These are phyloP conservation scores for Zoanthus sociatus DNA, from an alignment of 92 coral and sea anemone species.

Conservation along the genomic window DNA sequence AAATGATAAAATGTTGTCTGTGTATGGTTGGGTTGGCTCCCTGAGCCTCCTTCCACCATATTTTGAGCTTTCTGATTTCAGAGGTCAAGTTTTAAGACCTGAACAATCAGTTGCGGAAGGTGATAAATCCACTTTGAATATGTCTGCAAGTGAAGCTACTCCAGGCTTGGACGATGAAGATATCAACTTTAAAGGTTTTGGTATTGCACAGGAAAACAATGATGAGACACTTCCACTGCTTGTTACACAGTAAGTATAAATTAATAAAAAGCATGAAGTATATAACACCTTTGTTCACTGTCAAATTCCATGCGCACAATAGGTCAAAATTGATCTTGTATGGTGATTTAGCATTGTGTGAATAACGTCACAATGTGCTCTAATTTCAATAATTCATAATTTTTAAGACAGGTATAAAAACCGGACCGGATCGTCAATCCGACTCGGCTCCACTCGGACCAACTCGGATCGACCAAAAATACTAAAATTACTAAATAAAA, in stretches of 20 bases:
- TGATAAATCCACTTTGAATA: slow-evolving; percentile 52
- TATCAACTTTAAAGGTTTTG: slow-evolving; percentile 63
- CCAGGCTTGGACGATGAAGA: slow-evolving; percentile 66
- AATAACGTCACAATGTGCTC: too few relatives aligned
- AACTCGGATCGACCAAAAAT: too few relatives aligned
- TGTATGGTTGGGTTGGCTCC: slow-evolving; percentile 76
- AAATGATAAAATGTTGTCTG: slow-evolving; percentile 52
- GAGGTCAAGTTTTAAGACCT: slow-evolving; percentile 56
- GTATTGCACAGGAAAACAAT: slow-evolving; percentile 51
- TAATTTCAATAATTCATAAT: too few relatives aligned
- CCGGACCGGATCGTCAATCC: too few relatives aligned
- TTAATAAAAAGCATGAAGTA: neutral
- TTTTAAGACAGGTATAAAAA: too few relatives aligned
- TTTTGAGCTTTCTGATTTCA: slow-evolving; percentile 58
- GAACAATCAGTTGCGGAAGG: slow-evolving; percentile 56
- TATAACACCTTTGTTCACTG: too few relatives aligned
- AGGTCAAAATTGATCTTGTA: too few relatives aligned
- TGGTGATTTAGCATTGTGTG: too few relatives aligned
- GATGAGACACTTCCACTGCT: slow-evolving; percentile 52
- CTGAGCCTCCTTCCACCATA: slow-evolving; percentile 57
- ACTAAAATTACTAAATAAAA: too few relatives aligned
- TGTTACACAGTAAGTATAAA: slow-evolving; percentile 20
- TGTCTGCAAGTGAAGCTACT: slow-evolving; percentile 58
- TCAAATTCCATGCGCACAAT: too few relatives aligned
- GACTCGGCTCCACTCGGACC: too few relatives aligned